Percentiles rank a stretch among this genome's conserved stretches.
Evolutionary conservation across 2,888 invertebrate species (phyloP).

Genomic region (Drosophila helvetica): DNA sequence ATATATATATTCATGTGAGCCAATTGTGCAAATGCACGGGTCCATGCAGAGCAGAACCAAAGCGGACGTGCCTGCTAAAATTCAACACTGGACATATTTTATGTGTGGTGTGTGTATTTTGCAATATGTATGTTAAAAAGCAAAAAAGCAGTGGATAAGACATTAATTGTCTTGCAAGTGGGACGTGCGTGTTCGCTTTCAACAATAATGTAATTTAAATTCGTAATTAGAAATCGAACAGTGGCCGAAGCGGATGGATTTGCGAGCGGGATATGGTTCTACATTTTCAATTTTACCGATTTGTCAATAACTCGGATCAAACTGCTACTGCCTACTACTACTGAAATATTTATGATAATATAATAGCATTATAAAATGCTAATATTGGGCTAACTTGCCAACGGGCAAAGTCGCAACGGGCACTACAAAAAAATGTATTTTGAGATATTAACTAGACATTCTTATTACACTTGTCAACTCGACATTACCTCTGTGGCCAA

Average conservation of each 20-base stretch:
- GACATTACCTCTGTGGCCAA: too few relatives aligned
- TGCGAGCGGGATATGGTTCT: background rate
- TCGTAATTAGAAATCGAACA: background rate
- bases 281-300: background rate
- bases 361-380: background rate
- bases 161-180: background rate
- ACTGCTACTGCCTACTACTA: background rate
- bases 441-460: slow-evolving; percentile 27
- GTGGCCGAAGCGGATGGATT: background rate
- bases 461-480: too few relatives aligned
- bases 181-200: background rate
- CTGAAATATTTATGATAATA: background rate
- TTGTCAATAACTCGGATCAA: background rate
- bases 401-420: background rate
- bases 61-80: too few relatives aligned
- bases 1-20: too few relatives aligned
- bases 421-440: slow-evolving; percentile 35
- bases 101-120: background rate
- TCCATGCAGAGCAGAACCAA: too few relatives aligned
- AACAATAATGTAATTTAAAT: background rate
- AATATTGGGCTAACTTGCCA: background rate
- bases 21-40: too few relatives aligned
- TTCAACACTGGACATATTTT: background rate
- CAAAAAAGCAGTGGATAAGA: background rate
- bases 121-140: background rate